A percentile compares a stretch with the other conserved stretches of the same genome.
Evolutionary conservation across 2,888 invertebrate species (phyloP).

Genomic region (Cataglyphis albicans): DNA sequence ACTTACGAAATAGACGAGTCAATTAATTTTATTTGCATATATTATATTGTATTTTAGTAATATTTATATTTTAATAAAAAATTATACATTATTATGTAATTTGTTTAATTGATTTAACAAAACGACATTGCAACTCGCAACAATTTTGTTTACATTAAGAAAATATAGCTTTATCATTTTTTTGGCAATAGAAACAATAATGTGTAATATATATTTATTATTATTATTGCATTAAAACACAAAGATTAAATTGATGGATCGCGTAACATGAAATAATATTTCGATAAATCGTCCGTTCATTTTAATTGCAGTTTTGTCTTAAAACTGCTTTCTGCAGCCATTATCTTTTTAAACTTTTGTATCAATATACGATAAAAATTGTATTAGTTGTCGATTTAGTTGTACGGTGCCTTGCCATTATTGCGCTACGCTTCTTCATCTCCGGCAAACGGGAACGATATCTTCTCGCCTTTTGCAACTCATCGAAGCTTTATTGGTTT

Average conservation of each 20-base stretch:
- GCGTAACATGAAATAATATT: background rate
- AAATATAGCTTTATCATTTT: background rate
- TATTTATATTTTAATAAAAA: background rate
- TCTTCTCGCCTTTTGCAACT: background rate
- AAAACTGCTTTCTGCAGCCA: conserved; percentile 5
- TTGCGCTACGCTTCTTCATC: conserved; percentile 21
- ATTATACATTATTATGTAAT: background rate
- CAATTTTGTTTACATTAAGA: background rate
- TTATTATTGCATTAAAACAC: background rate
- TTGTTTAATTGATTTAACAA: conserved; percentile 6
- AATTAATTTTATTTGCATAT: background rate
- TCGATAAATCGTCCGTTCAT: background rate
- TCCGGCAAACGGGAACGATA: background rate
- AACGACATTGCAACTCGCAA: background rate
- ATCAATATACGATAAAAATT: conserved; percentile 52
- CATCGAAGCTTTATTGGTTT: conserved; percentile 13
- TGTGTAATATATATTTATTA: background rate
- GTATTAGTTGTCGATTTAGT: conserved; percentile 46
- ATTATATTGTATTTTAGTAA: background rate
- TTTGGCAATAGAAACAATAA: background rate
- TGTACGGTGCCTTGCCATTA: conserved; percentile 48
- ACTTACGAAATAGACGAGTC: background rate
- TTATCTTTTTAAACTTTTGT: conserved; percentile 45
- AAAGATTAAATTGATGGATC: background rate
- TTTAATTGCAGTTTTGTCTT: conserved; percentile 1